Conservation (phyloP, 2,113 vertebrate species). For the Anguilla japonica region DNA sequence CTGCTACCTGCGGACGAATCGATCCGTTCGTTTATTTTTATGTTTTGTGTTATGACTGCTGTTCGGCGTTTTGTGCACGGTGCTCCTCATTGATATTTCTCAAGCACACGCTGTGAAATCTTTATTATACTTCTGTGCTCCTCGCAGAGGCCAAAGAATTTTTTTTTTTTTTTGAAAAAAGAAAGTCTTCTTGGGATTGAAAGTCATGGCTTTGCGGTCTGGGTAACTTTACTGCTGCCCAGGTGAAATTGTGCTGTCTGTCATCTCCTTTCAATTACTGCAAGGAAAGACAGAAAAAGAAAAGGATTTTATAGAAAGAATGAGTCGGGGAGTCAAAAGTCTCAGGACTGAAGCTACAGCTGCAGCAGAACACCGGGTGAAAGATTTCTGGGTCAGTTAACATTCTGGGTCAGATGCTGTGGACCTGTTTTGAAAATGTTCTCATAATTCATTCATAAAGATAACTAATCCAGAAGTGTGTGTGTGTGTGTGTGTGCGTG, state of each 20-base stretch:
- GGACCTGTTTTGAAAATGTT: not conserved
- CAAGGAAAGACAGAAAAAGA: not conserved
- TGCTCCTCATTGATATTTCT: not conserved
- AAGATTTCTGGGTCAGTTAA: not conserved
- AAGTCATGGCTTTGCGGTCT: not conserved
- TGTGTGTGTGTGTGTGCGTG: not conserved
- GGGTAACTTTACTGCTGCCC: not conserved
- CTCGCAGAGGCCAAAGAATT: not conserved
- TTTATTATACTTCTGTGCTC: not conserved
- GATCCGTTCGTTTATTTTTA: not conserved
- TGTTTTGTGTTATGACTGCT: not conserved
- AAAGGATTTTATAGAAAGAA: not conserved
- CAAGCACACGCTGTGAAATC: not conserved
- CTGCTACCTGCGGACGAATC: not conserved
- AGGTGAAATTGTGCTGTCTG: not conserved
- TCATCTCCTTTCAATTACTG: slow-evolving; percentile 9
- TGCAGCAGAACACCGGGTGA: not conserved
- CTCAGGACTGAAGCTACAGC: not conserved
- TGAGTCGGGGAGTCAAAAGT: not conserved
- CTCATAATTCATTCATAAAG: not conserved
- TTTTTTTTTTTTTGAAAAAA: not conserved
- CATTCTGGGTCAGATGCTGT: not conserved
- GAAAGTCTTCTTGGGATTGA: not conserved
- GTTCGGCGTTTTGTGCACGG: not conserved
- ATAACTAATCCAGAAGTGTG: not conserved